Evolutionary conservation across 92 coral and sea anemone species (phyloP).

Genomic region (Desmophyllum pertusum): DNA sequence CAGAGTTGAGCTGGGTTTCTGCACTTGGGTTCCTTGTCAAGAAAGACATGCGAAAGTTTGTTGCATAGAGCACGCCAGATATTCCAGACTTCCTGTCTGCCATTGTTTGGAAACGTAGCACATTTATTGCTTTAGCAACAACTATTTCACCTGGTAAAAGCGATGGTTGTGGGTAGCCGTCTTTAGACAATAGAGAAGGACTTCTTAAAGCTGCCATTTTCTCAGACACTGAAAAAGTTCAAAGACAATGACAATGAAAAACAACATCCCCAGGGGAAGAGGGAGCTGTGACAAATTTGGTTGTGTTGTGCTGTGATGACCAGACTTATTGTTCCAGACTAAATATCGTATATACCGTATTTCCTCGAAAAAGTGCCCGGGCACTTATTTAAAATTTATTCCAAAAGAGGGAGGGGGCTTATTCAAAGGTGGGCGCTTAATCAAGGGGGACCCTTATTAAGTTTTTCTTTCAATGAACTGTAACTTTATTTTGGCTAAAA

Average conservation of each 20-base stretch:
- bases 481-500: too few species aligned
- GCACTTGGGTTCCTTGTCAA: conserved; percentile 75
- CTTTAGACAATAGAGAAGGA: conserved; percentile 24
- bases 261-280: not conserved
- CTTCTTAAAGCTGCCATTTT: conserved; percentile 34
- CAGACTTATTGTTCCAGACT: too few species aligned
- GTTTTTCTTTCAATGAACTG: too few species aligned
- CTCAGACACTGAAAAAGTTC: conserved; percentile 11
- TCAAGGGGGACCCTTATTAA: too few species aligned
- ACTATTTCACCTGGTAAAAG: conserved; percentile 93
- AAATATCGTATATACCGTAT: too few species aligned
- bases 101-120: conserved; percentile 93
- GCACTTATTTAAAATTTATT: too few species aligned
- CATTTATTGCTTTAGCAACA: conserved; percentile 89
- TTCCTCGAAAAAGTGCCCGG: too few species aligned
- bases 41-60: conserved; percentile 93
- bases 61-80: conserved; percentile 92
- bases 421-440: too few species aligned
- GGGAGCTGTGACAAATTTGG: too few species aligned
- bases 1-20: conserved; percentile 79
- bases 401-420: too few species aligned
- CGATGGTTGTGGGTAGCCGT: conserved; percentile 68
- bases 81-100: conserved; percentile 92
- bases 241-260: not conserved
- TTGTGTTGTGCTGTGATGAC: not conserved